Conservation (phyloP, 2,888 invertebrate genomes). For the Pristionchus mayeri region DNA sequence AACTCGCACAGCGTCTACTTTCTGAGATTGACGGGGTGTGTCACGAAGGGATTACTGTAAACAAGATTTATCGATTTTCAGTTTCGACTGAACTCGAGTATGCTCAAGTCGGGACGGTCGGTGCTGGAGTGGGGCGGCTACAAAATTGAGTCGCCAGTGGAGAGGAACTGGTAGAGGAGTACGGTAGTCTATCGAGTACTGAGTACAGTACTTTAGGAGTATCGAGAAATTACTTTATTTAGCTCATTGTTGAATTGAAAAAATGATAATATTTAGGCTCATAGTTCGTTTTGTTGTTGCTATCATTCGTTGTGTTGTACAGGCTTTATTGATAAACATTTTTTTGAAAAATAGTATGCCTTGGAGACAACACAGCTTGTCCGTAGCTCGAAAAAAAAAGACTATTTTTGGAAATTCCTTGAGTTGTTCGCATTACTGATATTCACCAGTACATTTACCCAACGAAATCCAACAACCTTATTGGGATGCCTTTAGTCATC, state of each 20-base stretch:
- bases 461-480: no score
- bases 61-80: background rate
- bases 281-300: background rate
- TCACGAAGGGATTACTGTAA: background rate
- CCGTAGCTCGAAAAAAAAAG: no score
- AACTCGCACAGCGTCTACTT: no score
- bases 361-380: no score
- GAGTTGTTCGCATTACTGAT: no score
- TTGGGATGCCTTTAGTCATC: no score
- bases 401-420: no score
- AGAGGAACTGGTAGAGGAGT: constrained; percentile 68
- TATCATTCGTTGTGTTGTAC: no score
- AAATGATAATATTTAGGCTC: background rate
- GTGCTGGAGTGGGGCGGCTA: constrained; percentile 74
- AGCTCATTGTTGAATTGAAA: background rate
- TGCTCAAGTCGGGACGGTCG: constrained; percentile 66
- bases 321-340: no score
- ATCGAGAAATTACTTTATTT: constrained; percentile 18
- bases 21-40: no score
- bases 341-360: no score
- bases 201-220: constrained; percentile 1
- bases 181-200: constrained; percentile 8
- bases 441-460: no score
- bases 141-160: constrained; percentile 70
- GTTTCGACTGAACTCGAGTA: constrained; percentile 65